phyloP scores from a whole-genome alignment of 64 coral and sea anemone genomes.

The Astreopora myriophthalma region DNA sequence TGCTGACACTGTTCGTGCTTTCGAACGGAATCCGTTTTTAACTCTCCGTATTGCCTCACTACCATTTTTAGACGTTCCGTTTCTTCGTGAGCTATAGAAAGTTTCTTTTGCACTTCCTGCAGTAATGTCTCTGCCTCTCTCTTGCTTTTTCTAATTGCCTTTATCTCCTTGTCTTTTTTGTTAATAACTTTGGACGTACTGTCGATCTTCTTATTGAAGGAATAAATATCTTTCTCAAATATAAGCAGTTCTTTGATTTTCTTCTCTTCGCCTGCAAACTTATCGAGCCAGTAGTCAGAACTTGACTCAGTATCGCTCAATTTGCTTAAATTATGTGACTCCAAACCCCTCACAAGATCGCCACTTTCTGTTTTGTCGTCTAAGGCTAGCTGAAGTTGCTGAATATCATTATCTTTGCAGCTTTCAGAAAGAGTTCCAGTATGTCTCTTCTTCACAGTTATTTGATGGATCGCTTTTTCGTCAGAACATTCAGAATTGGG shows the following conservation, averaged over 20 bases:
- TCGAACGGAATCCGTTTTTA: not conserved
- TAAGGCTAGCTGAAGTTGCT: not conserved
- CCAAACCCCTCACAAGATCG: not conserved
- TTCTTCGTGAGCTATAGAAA: not conserved
- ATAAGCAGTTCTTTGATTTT: not conserved
- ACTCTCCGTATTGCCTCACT: not conserved
- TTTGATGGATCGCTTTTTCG: not conserved
- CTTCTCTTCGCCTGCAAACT: not conserved
- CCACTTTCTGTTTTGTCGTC: not conserved
- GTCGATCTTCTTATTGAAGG: not conserved
- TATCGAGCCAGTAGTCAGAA: not conserved
- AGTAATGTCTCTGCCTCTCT: not conserved
- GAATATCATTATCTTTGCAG: not conserved
- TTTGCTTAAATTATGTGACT: not conserved
- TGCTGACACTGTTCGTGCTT: not conserved
- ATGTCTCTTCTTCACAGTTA: not conserved
- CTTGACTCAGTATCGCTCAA: not conserved
- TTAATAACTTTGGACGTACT: not conserved
- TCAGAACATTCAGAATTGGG: not conserved
- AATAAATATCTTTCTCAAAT: not conserved
- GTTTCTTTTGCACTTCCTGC: not conserved
- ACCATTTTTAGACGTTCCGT: not conserved
- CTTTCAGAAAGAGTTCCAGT: not conserved
- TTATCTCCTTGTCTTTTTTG: constrained; percentile 13
- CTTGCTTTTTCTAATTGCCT: not conserved